These are phyloP conservation scores for Chelon auratus DNA, from an alignment of 2,797 vertebrate species.

Conservation along the genomic window DNA sequence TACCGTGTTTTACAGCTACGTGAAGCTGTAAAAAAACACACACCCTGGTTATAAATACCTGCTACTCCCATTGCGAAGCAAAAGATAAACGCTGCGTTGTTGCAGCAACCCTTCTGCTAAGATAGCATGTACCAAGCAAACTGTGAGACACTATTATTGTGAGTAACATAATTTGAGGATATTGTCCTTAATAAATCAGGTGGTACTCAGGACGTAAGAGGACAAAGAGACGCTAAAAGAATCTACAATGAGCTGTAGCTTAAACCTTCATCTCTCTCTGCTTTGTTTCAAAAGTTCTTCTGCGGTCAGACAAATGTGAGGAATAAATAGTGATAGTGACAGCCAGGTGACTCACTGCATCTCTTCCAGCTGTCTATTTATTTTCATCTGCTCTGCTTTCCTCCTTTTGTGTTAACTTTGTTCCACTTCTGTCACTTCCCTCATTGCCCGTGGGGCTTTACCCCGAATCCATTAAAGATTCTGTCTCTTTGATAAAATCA, in stretches of 20 bases:
- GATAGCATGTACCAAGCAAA: slow-evolving; percentile 11
- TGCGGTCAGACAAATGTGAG: slow-evolving; percentile 48
- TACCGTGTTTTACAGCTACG: slow-evolving; percentile 51
- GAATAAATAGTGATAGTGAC: slow-evolving; percentile 43
- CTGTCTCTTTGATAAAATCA: slow-evolving; percentile 65
- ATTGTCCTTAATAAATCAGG: slow-evolving; percentile 32
- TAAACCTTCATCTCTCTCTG: slow-evolving; percentile 19
- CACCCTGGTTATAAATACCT: slow-evolving; percentile 67
- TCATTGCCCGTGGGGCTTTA: slow-evolving; percentile 45
- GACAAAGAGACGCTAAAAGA: slow-evolving; percentile 1
- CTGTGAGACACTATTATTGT: slow-evolving; percentile 9
- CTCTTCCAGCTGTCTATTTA: slow-evolving; percentile 43
- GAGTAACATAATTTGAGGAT: slow-evolving; percentile 25
- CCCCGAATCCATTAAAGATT: slow-evolving; percentile 70
- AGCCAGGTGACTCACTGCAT: slow-evolving; percentile 54
- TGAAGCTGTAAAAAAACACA: slow-evolving; percentile 60
- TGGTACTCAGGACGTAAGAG: neutral
- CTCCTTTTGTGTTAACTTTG: slow-evolving; percentile 53
- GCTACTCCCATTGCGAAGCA: slow-evolving; percentile 33
- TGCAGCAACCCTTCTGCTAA: slow-evolving; percentile 25
- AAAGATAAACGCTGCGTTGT: slow-evolving; percentile 40
- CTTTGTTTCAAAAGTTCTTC: slow-evolving; percentile 29
- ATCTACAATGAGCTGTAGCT: slow-evolving; percentile 31
- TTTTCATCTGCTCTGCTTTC: slow-evolving; percentile 47
- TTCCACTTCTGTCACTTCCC: slow-evolving; percentile 30